These are phyloP conservation scores for Drosophila rellima DNA, from an alignment of 2,888 invertebrate genomes.

Conservation along the genomic window DNA sequence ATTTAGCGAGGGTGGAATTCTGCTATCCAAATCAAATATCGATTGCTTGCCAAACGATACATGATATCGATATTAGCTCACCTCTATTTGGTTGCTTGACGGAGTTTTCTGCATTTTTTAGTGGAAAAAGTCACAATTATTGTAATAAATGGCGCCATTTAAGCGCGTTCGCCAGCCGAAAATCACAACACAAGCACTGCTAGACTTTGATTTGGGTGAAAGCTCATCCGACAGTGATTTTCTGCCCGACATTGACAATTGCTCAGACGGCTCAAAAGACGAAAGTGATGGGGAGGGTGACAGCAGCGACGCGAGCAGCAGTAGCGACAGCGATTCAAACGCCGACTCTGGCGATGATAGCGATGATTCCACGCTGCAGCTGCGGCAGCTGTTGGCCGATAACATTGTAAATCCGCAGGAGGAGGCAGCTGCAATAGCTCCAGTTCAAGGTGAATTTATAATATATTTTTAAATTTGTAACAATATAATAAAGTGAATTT, in stretches of 20 bases:
- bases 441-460: not conserved
- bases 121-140: conserved; percentile 32
- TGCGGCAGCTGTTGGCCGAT: conserved; percentile 76
- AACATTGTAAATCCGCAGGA: conserved; percentile 40
- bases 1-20: not conserved
- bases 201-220: conserved; percentile 94
- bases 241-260: conserved; percentile 92
- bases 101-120: conserved; percentile 25
- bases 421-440: not conserved
- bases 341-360: conserved; percentile 69
- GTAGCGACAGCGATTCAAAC: conserved; percentile 73
- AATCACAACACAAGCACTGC: conserved; percentile 89
- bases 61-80: conserved; percentile 19
- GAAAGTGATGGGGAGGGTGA: conserved; percentile 89
- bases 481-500: not conserved
- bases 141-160: conserved; percentile 74
- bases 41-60: conserved; percentile 8
- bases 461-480: not conserved
- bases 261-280: conserved; percentile 83
- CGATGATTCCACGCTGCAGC: conserved; percentile 78
- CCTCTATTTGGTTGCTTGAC: conserved; percentile 24
- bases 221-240: conserved; percentile 98
- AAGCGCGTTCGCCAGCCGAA: conserved; percentile 88
- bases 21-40: not conserved
- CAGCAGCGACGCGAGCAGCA: conserved; percentile 75